Conservation (phyloP, 2,888 invertebrate genomes). For the Salpingus planirostris region DNA sequence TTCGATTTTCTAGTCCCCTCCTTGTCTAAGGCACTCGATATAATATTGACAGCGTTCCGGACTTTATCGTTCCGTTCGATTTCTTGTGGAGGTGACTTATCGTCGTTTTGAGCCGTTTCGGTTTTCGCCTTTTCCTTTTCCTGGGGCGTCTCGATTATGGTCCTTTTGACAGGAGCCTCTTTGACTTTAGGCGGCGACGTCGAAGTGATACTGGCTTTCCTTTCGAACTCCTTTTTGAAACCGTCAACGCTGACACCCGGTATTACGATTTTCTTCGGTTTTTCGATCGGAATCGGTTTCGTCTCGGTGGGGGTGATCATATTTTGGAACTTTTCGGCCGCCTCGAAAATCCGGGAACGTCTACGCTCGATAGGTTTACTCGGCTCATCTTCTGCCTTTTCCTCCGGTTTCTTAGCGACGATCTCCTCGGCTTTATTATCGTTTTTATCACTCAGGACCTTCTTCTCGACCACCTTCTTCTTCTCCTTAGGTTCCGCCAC, state of each 20-base stretch:
- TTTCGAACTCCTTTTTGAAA: slow-evolving; percentile 78
- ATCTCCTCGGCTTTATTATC: slow-evolving; percentile 21
- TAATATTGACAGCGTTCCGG: slow-evolving; percentile 64
- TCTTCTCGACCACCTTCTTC: slow-evolving; percentile 35
- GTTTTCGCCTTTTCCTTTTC: slow-evolving; percentile 11
- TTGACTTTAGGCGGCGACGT: slow-evolving; percentile 37
- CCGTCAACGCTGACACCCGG: slow-evolving; percentile 77
- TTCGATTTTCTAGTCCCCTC: slow-evolving; percentile 41
- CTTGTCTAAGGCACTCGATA: slow-evolving; percentile 56
- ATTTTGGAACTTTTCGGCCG: slow-evolving; percentile 61
- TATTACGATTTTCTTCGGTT: slow-evolving; percentile 73
- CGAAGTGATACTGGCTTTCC: slow-evolving; percentile 58
- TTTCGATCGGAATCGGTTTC: slow-evolving; percentile 37
- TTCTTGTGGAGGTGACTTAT: slow-evolving; percentile 21
- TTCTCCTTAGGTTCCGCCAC: slow-evolving; percentile 29
- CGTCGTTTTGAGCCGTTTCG: slow-evolving; percentile 10
- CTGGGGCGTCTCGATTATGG: slow-evolving; percentile 19
- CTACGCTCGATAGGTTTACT: slow-evolving; percentile 49
- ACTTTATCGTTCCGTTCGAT: slow-evolving; percentile 48
- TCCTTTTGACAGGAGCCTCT: slow-evolving; percentile 22
- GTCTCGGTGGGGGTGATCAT: slow-evolving; percentile 38
- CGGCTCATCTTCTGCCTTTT: slow-evolving; percentile 25
- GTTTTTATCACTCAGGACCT: slow-evolving; percentile 36
- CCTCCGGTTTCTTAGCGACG: slow-evolving; percentile 19
- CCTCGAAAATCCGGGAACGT: slow-evolving; percentile 60